phyloP scores from a whole-genome alignment of 2,888 invertebrate species.

The Zygothrica quintamaculata region DNA sequence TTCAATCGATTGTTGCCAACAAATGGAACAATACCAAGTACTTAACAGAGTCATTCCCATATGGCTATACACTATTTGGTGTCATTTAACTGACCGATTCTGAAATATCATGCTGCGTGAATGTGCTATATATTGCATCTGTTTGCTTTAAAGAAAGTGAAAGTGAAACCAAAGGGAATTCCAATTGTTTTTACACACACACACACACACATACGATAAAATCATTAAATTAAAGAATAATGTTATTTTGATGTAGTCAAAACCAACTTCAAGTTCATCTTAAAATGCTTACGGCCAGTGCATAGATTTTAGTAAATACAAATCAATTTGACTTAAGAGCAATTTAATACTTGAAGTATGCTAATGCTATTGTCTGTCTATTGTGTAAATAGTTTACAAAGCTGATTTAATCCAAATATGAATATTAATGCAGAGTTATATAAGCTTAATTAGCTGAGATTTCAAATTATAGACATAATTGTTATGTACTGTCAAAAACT shows the following conservation, averaged over 20 bases:
- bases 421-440: too few species aligned
- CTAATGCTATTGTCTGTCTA: too few species aligned
- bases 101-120: slow-evolving; percentile 29
- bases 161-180: slow-evolving; percentile 28
- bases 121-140: slow-evolving; percentile 13
- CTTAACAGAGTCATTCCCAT: slow-evolving; percentile 43
- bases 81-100: slow-evolving; percentile 32
- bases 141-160: slow-evolving; percentile 33
- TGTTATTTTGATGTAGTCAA: not conserved
- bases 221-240: not conserved
- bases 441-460: too few species aligned
- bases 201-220: slow-evolving; percentile 1
- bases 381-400: too few species aligned
- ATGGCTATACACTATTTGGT: slow-evolving; percentile 23
- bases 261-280: not conserved
- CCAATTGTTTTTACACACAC: slow-evolving; percentile 1
- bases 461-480: too few species aligned
- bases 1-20: slow-evolving; percentile 57
- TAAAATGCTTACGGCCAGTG: too few species aligned
- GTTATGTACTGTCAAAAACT: too few species aligned
- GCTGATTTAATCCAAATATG: too few species aligned
- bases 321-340: too few species aligned
- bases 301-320: slow-evolving; percentile 12
- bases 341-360: too few species aligned
- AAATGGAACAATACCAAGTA: slow-evolving; percentile 38